Evolutionary conservation across 2,113 vertebrate genomes (phyloP).

Genomic region (Mesembrinibis cayennensis): DNA sequence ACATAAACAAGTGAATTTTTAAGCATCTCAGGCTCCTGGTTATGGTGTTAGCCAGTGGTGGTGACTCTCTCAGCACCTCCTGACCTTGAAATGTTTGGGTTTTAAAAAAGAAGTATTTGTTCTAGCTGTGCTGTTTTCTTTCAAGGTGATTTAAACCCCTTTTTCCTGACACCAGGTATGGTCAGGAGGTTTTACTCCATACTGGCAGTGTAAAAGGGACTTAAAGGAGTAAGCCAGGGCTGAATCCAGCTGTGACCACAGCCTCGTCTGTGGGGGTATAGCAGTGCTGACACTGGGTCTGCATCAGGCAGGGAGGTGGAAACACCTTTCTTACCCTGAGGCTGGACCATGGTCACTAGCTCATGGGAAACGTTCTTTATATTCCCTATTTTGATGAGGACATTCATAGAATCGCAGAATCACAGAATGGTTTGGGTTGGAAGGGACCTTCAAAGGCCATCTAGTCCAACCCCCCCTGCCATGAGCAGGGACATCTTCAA

Average conservation of each 20-base stretch:
- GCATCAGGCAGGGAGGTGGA: background rate
- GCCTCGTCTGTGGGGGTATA: background rate
- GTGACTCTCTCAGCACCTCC: background rate
- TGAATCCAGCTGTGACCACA: background rate
- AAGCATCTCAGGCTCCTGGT: background rate
- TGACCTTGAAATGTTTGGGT: background rate
- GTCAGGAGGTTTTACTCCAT: background rate
- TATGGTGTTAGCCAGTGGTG: background rate
- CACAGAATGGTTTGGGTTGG: background rate
- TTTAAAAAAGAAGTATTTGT: background rate
- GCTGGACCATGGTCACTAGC: background rate
- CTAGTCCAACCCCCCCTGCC: background rate
- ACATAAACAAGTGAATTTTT: background rate
- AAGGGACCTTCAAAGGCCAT: fast-evolving
- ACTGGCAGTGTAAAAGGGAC: background rate
- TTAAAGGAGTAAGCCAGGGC: background rate
- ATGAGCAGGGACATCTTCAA: background rate
- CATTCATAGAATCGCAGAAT: background rate
- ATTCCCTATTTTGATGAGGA: background rate
- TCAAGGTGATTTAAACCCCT: background rate
- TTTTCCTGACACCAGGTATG: background rate
- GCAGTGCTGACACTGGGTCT: background rate
- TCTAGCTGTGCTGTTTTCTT: background rate
- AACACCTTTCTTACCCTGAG: background rate
- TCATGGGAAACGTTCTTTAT: too few relatives aligned